Base-by-base conservation (phyloP, 2,888 invertebrate species). In the Heteromyza rotundicornis region DNA sequence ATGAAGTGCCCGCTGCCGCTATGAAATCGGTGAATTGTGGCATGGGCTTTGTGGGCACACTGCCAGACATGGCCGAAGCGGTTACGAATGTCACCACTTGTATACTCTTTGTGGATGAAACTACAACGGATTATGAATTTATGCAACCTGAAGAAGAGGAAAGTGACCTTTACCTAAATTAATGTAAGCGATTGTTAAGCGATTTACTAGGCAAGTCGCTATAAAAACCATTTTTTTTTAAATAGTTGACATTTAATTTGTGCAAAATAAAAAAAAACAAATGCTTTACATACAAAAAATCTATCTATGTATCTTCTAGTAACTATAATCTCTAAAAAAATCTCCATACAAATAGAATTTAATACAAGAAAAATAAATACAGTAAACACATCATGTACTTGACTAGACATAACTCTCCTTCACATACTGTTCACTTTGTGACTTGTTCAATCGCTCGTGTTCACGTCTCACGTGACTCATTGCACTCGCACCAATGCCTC, bases 351-450 rank as follows among this genome's bases (percentile, higher is more conserved):
- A 47, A 47, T 10, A 40, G n/a, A 14, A 40, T 40, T 40, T 40
- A 40, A 7, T 47, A 47, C 47, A 47, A 47, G 19, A 19, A 19
- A 47, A 12, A n/a, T n/a, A 47, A 47, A 47, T 47, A 47, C 47
- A 47, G 14, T 20, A 5, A 20, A 40, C 5, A n/a, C 5, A 40
- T 40, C 32, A 5, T 32, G 5, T 40, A n/a, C 40, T 40, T 63
- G 69, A 73, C 77, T 78, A 81, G 71, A 80, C 81, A 64, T 76
- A 79, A 68, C 80, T 80, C 64, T 80, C 80, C 60, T 80, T 80
- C 2, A 81, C 81, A 61, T 72, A 75, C 61, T 81, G 80, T 56
- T 81, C 81, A 64, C 82, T 82, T 40, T 79, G 73, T 10, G 82
- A 82, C 67, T 82, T 82, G 65, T 80, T 78, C 7, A 82, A 61